Conservation (phyloP, 2,797 vertebrate species). For the Hyperoplus immaculatus region DNA sequence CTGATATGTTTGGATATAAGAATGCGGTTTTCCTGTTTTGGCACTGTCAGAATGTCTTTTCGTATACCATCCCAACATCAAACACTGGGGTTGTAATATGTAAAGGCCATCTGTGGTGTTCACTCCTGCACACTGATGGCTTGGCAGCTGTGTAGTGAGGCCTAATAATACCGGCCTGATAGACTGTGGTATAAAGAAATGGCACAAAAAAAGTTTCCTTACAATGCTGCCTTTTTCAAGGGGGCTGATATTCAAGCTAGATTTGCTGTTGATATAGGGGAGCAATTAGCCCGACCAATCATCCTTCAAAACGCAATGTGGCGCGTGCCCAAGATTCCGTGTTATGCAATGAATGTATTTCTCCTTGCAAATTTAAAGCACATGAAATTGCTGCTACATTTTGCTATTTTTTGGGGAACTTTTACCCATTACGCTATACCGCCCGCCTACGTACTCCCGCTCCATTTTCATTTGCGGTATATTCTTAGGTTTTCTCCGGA, state of each 20-base stretch:
- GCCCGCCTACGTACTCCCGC: no score
- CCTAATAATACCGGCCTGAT: constrained; percentile 67
- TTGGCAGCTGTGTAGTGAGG: constrained; percentile 65
- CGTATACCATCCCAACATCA: constrained; percentile 74
- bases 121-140: constrained; percentile 63
- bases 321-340: constrained; percentile 32
- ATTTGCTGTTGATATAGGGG: constrained; percentile 69
- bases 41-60: constrained; percentile 71
- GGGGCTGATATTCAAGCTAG: constrained; percentile 52
- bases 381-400: constrained; percentile 18
- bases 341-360: constrained; percentile 51
- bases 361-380: constrained; percentile 36
- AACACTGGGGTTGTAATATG: constrained; percentile 64
- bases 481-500: no score
- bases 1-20: constrained; percentile 80
- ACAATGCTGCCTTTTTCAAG: constrained; percentile 49
- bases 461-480: no score
- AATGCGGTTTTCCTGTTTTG: constrained; percentile 78
- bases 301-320: constrained; percentile 55
- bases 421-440: constrained; percentile 15
- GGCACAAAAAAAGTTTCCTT: constrained; percentile 56
- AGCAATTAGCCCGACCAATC: constrained; percentile 69
- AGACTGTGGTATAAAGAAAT: constrained; percentile 66
- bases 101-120: constrained; percentile 70
- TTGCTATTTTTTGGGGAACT: constrained; percentile 10